phyloP scores from a whole-genome alignment of 1,140 invertebrate genomes.

The Drosophila kurseongensis region DNA sequence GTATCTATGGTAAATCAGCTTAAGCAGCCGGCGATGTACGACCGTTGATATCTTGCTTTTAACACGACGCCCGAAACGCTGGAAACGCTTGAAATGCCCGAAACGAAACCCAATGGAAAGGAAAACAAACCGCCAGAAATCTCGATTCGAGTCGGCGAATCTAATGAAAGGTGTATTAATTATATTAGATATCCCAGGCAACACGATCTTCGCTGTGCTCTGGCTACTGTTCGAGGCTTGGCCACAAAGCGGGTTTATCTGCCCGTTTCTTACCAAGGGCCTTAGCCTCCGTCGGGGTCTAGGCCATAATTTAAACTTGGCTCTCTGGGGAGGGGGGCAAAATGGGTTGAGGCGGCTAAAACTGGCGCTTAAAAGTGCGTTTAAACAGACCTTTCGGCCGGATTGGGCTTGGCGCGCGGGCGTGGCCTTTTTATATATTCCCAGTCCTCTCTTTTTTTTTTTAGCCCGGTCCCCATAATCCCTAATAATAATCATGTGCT shows the following conservation, averaged over 20 bases:
- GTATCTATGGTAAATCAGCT: slow-evolving; percentile 65
- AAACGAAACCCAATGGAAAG: slow-evolving; percentile 6
- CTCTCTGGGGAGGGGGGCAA: slow-evolving; percentile 29
- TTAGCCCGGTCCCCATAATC: slow-evolving; percentile 59
- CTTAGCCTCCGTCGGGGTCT: slow-evolving; percentile 24
- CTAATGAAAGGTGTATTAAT: slow-evolving; percentile 74
- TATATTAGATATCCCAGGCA: slow-evolving; percentile 67
- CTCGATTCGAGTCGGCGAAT: slow-evolving; percentile 39
- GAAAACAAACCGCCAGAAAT: slow-evolving; percentile 12
- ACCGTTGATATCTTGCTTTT: slow-evolving; percentile 56
- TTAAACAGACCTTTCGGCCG: slow-evolving; percentile 64
- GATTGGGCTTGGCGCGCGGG: slow-evolving; percentile 76
- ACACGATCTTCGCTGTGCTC: slow-evolving; percentile 53
- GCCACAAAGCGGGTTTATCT: slow-evolving; percentile 5
- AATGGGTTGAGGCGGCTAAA: slow-evolving; percentile 47
- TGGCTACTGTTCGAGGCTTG: slow-evolving; percentile 27
- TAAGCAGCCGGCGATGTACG: slow-evolving; percentile 36
- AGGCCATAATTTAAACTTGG: slow-evolving; percentile 63
- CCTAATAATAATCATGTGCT: slow-evolving; percentile 82
- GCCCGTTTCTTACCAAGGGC: slow-evolving; percentile 3
- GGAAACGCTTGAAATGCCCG: background rate
- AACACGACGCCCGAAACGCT: slow-evolving; percentile 20
- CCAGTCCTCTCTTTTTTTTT: slow-evolving; percentile 4
- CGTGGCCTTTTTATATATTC: slow-evolving; percentile 54
- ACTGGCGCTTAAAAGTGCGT: slow-evolving; percentile 75